Conservation (phyloP, 2,113 vertebrate genomes). For the Entelurus aequoreus region DNA sequence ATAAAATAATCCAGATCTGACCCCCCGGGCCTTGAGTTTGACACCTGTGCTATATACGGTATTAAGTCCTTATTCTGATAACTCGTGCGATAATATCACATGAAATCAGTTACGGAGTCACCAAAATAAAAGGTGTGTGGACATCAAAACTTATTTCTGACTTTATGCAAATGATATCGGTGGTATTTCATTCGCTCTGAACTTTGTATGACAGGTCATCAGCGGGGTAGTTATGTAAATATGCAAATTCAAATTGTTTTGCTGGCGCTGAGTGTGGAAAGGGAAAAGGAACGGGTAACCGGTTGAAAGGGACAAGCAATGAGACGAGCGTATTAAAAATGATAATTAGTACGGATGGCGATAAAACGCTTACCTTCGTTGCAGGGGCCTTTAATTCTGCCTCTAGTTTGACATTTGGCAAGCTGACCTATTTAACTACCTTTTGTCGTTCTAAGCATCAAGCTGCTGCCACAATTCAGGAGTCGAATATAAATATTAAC, state of each 20-base stretch:
- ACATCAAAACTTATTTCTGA: slow-evolving; percentile 45
- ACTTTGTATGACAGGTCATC: slow-evolving; percentile 43
- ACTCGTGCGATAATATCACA: slow-evolving; percentile 2
- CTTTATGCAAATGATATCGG: slow-evolving; percentile 51
- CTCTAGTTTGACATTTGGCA: background rate
- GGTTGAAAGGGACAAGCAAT: slow-evolving; percentile 11
- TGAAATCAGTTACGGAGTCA: slow-evolving; percentile 21
- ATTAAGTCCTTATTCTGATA: no score
- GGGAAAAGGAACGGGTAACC: slow-evolving; percentile 1
- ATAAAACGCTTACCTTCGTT: background rate
- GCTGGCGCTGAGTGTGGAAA: slow-evolving; percentile 29
- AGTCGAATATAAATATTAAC: no score
- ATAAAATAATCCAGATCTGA: no score
- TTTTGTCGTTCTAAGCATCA: background rate
- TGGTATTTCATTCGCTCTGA: slow-evolving; percentile 46
- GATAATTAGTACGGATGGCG: background rate
- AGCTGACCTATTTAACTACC: background rate
- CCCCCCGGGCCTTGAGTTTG: no score
- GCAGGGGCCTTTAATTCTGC: background rate
- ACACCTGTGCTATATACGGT: no score
- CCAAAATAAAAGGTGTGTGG: slow-evolving; percentile 30
- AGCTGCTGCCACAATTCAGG: background rate
- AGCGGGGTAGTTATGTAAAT: slow-evolving; percentile 50
- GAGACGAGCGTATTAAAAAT: background rate
- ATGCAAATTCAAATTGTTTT: slow-evolving; percentile 14